A percentile compares a stretch with the other conserved stretches of the same genome.
Evolutionary conservation across 2,113 vertebrate species (phyloP).

Genomic region (Podilymbus podiceps): DNA sequence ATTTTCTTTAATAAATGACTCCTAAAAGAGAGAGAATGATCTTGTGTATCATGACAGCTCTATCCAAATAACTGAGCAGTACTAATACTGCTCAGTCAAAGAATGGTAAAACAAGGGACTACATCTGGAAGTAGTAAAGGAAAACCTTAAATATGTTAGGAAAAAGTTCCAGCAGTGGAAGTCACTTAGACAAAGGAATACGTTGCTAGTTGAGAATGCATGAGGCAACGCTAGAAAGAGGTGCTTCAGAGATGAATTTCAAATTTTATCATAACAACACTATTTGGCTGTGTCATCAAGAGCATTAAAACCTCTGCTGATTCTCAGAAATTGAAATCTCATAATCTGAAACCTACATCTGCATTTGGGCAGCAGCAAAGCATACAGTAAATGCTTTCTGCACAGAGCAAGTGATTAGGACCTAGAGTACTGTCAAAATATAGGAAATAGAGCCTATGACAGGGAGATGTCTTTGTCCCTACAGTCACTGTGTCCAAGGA

Average conservation of each 20-base stretch:
- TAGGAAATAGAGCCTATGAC: not conserved
- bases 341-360: constrained; percentile 28
- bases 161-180: constrained; percentile 58
- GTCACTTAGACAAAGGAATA: constrained; percentile 66
- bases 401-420: not conserved
- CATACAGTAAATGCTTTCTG: not conserved
- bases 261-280: constrained; percentile 59
- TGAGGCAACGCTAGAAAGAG: constrained; percentile 58
- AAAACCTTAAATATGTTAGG: constrained; percentile 58
- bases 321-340: constrained; percentile 21
- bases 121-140: constrained; percentile 66
- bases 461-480: not conserved
- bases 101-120: constrained; percentile 46
- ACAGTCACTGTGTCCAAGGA: not conserved
- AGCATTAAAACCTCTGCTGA: not conserved
- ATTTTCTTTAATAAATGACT: not conserved
- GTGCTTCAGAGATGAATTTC: constrained; percentile 57
- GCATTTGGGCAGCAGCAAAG: not conserved
- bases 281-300: constrained; percentile 50
- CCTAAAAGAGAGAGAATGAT: not conserved
- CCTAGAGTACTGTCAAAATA: not conserved
- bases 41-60: constrained; percentile 1
- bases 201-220: constrained; percentile 61
- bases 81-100: not conserved
- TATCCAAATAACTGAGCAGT: not conserved